Evolutionary conservation across 1,140 invertebrate species (phyloP).

Genomic region (Dreissena polymorpha): DNA sequence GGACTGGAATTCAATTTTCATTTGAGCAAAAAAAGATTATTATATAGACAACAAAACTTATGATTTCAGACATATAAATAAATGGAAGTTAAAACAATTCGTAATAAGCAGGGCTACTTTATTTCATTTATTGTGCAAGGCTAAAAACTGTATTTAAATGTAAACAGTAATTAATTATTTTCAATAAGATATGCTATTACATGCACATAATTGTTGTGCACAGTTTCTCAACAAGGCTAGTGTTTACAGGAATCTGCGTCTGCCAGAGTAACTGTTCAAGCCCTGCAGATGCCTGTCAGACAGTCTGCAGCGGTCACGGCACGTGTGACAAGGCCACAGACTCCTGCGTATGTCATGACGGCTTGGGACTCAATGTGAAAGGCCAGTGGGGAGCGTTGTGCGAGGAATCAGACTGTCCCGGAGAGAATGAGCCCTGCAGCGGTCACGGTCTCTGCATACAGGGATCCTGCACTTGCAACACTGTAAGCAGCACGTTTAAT

Average conservation of each 20-base stretch:
- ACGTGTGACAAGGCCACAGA: conserved; percentile 49
- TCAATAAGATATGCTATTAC: too few relatives aligned
- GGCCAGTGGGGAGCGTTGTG: conserved; percentile 56
- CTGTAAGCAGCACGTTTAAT: neutral
- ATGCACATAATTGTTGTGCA: too few relatives aligned
- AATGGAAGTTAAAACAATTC: too few relatives aligned
- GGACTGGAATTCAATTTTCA: too few relatives aligned
- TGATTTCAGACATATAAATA: too few relatives aligned
- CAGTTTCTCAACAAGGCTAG: too few relatives aligned
- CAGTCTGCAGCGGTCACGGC: conserved; percentile 52
- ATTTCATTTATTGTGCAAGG: too few relatives aligned
- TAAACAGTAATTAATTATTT: too few relatives aligned
- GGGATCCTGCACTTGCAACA: conserved; percentile 56
- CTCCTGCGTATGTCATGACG: conserved; percentile 47
- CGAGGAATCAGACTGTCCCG: conserved; percentile 50
- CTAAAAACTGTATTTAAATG: too few relatives aligned
- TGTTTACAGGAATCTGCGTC: conserved; percentile 48
- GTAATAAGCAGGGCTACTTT: too few relatives aligned
- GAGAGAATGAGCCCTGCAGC: conserved; percentile 42
- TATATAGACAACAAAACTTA: too few relatives aligned
- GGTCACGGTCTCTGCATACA: conserved; percentile 56
- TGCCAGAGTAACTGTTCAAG: conserved; percentile 56
- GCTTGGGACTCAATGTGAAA: conserved; percentile 28
- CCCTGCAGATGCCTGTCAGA: conserved; percentile 45
- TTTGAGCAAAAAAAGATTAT: too few relatives aligned